Percentiles rank a stretch among this genome's conserved stretches.
Conservation (phyloP, 2,113 vertebrate genomes). For the Buteo buteo region DNA sequence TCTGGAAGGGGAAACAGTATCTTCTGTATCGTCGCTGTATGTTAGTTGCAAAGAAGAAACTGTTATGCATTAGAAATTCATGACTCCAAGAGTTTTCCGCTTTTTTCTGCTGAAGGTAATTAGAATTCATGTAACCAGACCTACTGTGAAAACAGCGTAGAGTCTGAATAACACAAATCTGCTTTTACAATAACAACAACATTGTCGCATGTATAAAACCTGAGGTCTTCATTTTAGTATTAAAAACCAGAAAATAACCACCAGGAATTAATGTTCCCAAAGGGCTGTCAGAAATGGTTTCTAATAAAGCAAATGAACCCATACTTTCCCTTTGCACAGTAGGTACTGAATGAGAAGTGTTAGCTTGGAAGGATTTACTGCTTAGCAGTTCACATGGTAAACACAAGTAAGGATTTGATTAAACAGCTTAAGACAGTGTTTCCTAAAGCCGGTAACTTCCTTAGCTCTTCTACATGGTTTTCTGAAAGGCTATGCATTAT, state of each 20-base stretch:
- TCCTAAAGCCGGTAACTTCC: neutral
- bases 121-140: constrained; percentile 15
- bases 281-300: neutral
- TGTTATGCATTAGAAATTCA: neutral
- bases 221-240: neutral
- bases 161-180: neutral
- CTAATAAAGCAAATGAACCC: neutral
- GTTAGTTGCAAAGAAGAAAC: neutral
- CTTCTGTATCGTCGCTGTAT: neutral
- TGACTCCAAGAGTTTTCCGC: neutral
- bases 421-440: neutral
- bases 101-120: neutral
- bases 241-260: constrained; percentile 9
- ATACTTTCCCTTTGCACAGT: neutral
- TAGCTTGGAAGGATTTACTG: neutral
- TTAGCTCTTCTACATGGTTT: neutral
- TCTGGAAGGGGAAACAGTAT: neutral
- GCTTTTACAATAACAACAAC: neutral
- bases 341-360: neutral
- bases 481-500: neutral
- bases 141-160: neutral
- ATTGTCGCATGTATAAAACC: neutral
- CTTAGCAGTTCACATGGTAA: neutral
- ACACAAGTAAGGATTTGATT: neutral
- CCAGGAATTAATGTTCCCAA: neutral